These are phyloP conservation scores for Ramphastos sulfuratus DNA, from an alignment of 2,113 vertebrate species.

Conservation along the genomic window DNA sequence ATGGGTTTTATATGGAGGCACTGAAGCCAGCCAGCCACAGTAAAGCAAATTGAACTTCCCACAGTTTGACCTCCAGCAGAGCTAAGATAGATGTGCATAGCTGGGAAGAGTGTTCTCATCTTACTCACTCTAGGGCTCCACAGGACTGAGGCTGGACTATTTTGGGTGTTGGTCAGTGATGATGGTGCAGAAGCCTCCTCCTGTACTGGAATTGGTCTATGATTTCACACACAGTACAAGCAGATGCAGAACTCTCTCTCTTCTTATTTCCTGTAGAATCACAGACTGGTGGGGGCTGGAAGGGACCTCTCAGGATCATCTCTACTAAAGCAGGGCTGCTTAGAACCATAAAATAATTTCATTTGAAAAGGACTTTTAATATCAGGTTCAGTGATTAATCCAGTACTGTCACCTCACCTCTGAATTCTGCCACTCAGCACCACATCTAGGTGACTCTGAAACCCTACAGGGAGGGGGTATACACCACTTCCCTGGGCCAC, in stretches of 20 bases:
- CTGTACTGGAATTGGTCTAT: background rate
- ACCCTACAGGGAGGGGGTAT: no score
- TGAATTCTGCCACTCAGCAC: no score
- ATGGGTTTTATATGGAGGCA: background rate
- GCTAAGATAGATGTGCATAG: rapidly evolving
- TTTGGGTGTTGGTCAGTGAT: background rate
- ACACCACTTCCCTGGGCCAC: no score
- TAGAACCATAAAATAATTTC: no score
- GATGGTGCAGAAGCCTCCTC: background rate
- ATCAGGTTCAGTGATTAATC: no score
- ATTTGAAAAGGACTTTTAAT: no score
- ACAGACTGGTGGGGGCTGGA: no score
- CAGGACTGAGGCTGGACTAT: rapidly evolving
- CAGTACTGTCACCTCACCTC: no score
- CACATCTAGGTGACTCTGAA: no score
- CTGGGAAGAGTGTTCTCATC: background rate
- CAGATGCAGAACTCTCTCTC: background rate
- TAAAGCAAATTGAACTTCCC: background rate
- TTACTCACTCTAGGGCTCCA: background rate
- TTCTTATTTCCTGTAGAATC: background rate
- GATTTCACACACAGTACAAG: background rate
- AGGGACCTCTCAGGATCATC: no score
- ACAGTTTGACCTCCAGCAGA: background rate
- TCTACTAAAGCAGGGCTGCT: no score
- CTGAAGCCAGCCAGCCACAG: background rate